phyloP scores from a whole-genome alignment of 2,113 vertebrate genomes.

The Erythrocebus patas region DNA sequence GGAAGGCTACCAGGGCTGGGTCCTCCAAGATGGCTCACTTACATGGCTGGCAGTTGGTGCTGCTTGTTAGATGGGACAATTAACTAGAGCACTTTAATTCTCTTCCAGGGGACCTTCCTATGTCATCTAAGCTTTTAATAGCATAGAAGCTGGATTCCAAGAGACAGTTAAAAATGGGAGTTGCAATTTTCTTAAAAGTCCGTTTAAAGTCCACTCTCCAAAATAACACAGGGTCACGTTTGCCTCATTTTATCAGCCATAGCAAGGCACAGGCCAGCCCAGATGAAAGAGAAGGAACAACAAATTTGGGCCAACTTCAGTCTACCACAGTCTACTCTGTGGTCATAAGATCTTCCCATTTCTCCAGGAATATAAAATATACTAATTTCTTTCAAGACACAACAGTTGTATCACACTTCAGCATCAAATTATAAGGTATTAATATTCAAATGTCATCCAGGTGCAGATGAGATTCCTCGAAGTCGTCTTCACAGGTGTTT shows the following conservation, averaged over 20 bases:
- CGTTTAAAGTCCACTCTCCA: neutral
- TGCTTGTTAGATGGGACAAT: neutral
- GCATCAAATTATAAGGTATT: neutral
- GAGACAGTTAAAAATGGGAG: neutral
- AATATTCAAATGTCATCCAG: neutral
- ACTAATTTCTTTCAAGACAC: neutral
- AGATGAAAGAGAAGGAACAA: neutral
- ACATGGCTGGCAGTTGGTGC: accelerated
- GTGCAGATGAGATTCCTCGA: neutral
- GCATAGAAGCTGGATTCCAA: neutral
- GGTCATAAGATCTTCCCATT: neutral
- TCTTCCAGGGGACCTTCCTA: neutral
- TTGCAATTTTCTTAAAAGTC: neutral
- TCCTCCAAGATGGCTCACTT: neutral
- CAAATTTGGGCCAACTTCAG: neutral
- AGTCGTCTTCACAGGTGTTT: neutral
- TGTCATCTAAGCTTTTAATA: neutral
- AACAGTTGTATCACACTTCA: neutral
- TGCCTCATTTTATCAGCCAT: neutral
- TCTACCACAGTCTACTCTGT: neutral
- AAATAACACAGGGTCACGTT: neutral
- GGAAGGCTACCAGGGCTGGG: neutral
- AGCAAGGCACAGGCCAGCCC: neutral
- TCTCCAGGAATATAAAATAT: neutral
- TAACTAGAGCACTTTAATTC: neutral